Base-by-base conservation (phyloP, 2,888 invertebrate species). In the Mythimna ferrago region DNA sequence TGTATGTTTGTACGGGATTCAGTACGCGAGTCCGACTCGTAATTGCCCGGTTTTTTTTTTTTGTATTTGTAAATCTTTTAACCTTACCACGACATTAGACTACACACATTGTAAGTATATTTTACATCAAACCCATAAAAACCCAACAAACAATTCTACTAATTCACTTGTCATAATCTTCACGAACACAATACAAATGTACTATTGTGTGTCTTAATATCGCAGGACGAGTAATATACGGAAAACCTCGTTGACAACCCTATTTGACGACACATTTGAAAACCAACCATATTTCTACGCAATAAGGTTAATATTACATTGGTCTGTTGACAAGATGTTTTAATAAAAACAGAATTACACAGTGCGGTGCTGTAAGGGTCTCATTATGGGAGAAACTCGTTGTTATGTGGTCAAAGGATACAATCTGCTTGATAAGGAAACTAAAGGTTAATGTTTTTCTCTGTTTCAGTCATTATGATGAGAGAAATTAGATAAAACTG, bases 261-360 rank as follows among this genome's bases (percentile, higher is more conserved):
- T 16, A 66, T 26, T 14, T 6, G 2, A 2, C 44, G 14, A 11
- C 35, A 7, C 56, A 65, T 6, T 14, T 1, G 9, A 77, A 70
- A 71, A 9, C 14, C 6, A 44, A 80, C 80, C 32, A 56, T 78
- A 11, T 0, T 0, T 0, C 0, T 0, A 1, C 1, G 0, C 2
- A 0, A 0, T 41, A 72, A 19, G 10, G 78, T 72, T 21, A 3
- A 16, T 32, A 56, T 73, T 21, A 5, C 19, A 6, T 6, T 21
- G 19, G 0, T 9, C 2, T 1, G 19, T 16, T 44, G 16, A 51
- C 9, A 72, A 71, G 63, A 82, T 69, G 70, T 72, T 84, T 76
- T 85, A 83, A 85, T 85, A 85, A 85, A 85, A 83, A 80, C 71
- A 66, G 53, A 82, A 82, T 83, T 85, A 77, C 74, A 73, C 72